Evolutionary conservation across 2,797 vertebrate species (phyloP).

Genomic region (Cirrhinus molitorella): DNA sequence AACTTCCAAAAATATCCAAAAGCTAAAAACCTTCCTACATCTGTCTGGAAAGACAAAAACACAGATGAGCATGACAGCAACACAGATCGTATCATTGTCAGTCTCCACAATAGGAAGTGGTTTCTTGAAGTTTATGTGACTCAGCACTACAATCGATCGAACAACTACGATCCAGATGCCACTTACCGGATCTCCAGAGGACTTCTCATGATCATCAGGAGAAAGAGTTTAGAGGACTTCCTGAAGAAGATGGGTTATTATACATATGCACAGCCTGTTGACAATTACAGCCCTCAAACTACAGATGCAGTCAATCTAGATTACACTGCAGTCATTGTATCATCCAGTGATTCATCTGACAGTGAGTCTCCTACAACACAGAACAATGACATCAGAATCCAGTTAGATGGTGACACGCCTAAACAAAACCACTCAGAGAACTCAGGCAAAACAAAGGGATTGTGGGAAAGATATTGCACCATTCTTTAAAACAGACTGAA

Average conservation of each 20-base stretch:
- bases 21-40: neutral
- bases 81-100: conserved; percentile 2
- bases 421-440: neutral
- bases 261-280: neutral
- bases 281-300: neutral
- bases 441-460: neutral
- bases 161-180: neutral
- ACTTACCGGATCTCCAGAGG: conserved; percentile 26
- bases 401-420: neutral
- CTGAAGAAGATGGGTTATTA: neutral
- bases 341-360: neutral
- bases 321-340: accelerated
- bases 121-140: conserved; percentile 34
- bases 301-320: neutral
- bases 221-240: neutral
- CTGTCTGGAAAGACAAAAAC: accelerated
- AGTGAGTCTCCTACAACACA: neutral
- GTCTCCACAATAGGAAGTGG: neutral
- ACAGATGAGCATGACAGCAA: neutral
- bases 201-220: conserved; percentile 26
- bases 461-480: neutral
- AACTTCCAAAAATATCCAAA: neutral
- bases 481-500: neutral
- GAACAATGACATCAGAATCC: neutral
- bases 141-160: neutral